Evolutionary conservation across 2,797 vertebrate species (phyloP).

Genomic region (Odontamblyopus rebecca): DNA sequence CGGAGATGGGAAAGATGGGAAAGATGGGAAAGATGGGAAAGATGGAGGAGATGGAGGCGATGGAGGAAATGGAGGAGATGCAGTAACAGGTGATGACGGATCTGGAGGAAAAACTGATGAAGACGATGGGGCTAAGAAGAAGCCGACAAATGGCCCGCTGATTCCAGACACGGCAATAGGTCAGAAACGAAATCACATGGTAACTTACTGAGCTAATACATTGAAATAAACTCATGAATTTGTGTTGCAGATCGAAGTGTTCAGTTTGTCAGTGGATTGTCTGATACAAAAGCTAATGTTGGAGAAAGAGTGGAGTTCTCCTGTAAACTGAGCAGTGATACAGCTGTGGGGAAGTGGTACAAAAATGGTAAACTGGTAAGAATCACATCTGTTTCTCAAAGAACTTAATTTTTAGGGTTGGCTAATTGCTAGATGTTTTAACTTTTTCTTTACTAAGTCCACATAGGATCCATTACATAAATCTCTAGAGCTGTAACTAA

Average conservation of each 20-base stretch:
- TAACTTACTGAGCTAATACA: not conserved
- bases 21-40: conserved; percentile 14
- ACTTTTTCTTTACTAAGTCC: too few relatives aligned
- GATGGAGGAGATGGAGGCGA: too few relatives aligned
- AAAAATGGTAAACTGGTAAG: conserved; percentile 86
- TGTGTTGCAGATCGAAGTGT: conserved; percentile 56
- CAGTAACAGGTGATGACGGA: conserved; percentile 18
- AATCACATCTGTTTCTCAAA: not conserved
- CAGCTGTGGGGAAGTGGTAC: conserved; percentile 81
- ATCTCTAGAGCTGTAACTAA: too few relatives aligned
- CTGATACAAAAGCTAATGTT: conserved; percentile 69
- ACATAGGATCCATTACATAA: too few relatives aligned
- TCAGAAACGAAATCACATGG: conserved; percentile 31
- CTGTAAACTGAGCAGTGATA: conserved; percentile 80
- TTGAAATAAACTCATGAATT: not conserved
- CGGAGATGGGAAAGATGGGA: conserved; percentile 22
- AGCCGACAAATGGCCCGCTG: conserved; percentile 35
- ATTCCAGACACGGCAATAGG: conserved; percentile 62
- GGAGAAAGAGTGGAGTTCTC: conserved; percentile 77
- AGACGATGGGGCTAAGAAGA: conserved; percentile 47
- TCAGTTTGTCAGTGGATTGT: conserved; percentile 79
- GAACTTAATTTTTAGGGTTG: too few relatives aligned
- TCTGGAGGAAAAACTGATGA: conserved; percentile 17
- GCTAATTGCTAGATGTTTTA: too few relatives aligned
- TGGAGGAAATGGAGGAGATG: conserved; percentile 1